These are phyloP conservation scores for Anas platyrhynchos DNA, from an alignment of 2,113 vertebrate species.

Conservation along the genomic window DNA sequence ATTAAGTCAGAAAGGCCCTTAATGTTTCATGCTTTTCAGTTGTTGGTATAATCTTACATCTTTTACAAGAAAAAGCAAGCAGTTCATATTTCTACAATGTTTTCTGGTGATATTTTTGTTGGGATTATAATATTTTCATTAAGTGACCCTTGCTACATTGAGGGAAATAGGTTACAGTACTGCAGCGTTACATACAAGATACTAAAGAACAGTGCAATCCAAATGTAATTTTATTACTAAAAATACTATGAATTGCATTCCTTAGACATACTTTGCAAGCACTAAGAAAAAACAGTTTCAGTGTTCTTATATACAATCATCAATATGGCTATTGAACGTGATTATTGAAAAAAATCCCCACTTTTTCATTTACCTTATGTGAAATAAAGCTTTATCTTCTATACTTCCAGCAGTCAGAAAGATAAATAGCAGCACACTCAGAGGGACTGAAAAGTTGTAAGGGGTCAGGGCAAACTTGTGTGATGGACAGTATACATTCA, in stretches of 20 bases:
- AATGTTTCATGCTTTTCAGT: constrained; percentile 49
- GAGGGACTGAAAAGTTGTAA: background rate
- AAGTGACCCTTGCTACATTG: constrained; percentile 27
- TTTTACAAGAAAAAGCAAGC: constrained; percentile 49
- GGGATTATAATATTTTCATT: constrained; percentile 34
- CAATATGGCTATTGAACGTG: background rate
- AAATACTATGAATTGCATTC: constrained; percentile 7
- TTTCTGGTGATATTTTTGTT: constrained; percentile 7
- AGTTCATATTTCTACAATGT: constrained; percentile 47
- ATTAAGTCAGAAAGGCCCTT: constrained; percentile 38
- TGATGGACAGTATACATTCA: background rate
- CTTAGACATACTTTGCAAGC: constrained; percentile 24
- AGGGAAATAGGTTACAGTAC: constrained; percentile 46
- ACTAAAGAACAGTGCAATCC: constrained; percentile 31
- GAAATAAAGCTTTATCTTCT: background rate
- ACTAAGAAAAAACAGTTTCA: background rate
- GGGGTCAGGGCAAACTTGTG: background rate
- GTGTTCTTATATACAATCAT: background rate
- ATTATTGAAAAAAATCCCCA: background rate
- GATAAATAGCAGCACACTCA: background rate
- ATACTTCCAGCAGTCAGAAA: background rate
- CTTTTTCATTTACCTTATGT: background rate
- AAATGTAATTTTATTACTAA: constrained; percentile 39
- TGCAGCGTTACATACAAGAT: constrained; percentile 32
- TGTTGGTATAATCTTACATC: constrained; percentile 33